A percentile compares a stretch with the other conserved stretches of the same genome.
Conservation (phyloP, 2,888 invertebrate species). For the Pilophorus perplexus region DNA sequence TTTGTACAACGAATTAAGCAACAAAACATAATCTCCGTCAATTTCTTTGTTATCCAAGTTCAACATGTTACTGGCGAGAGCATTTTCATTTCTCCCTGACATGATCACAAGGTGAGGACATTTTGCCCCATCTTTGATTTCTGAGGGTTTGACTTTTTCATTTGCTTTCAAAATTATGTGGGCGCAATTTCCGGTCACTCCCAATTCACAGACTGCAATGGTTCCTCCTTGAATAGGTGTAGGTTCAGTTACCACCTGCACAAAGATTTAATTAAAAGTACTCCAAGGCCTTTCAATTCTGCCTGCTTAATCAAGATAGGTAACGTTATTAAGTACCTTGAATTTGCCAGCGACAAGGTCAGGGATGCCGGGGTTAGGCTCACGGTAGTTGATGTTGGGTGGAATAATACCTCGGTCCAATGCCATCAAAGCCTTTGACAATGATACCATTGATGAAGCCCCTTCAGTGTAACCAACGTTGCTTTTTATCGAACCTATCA, state of each 20-base stretch:
- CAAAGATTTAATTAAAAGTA: too few species aligned
- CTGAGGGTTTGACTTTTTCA: slow-evolving; percentile 49
- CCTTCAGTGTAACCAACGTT: slow-evolving; percentile 99
- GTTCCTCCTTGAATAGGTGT: slow-evolving; percentile 67
- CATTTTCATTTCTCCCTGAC: slow-evolving; percentile 55
- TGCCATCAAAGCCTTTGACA: slow-evolving; percentile 86
- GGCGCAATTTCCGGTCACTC: slow-evolving; percentile 59
- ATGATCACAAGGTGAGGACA: slow-evolving; percentile 53
- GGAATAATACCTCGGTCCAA: slow-evolving; percentile 90
- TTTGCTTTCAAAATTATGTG: slow-evolving; percentile 54
- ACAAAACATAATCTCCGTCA: slow-evolving; percentile 48
- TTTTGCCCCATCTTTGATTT: neutral
- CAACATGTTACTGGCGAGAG: neutral
- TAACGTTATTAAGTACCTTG: slow-evolving; percentile 55
- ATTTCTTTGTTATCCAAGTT: slow-evolving; percentile 45
- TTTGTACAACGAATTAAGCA: slow-evolving; percentile 51
- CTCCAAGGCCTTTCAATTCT: neutral
- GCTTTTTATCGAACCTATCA: slow-evolving; percentile 94
- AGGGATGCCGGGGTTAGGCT: slow-evolving; percentile 85
- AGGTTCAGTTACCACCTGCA: slow-evolving; percentile 68
- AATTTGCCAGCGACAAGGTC: slow-evolving; percentile 82
- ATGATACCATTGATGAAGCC: slow-evolving; percentile 80
- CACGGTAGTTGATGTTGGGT: slow-evolving; percentile 80
- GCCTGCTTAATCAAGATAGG: neutral
- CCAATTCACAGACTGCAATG: slow-evolving; percentile 67